Base-by-base conservation (phyloP, 2,113 vertebrate genomes). In the Micromys minutus region DNA sequence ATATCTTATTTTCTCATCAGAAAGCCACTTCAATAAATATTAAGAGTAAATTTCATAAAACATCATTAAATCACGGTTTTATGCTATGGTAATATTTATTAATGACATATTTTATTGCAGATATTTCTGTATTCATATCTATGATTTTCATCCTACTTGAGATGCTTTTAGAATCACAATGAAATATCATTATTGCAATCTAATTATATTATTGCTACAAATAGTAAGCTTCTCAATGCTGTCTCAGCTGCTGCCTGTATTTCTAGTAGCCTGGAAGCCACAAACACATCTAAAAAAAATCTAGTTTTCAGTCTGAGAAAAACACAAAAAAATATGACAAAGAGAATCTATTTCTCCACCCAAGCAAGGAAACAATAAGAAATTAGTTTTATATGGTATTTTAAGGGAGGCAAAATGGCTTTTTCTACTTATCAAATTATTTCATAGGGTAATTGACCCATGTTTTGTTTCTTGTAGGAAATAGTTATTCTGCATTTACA, bases 381-480 rank as follows among this genome's bases (percentile, higher is more conserved):
- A 75, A 76, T 92, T n/a, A 21, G 42, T 67, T 93, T 88, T 42
- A 9, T 50, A 21, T 67, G 7, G 7, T 26, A 47, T 67, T 75
- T 79, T 86, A 90, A 89, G 0, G 17, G 76, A 93, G 3, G 22
- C 19, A 75, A 39, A 17, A 71, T 71, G 13, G 7, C 8, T 93
- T 19, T 89, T 95, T 6, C 4, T 34, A 92, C 17, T 13, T 72
- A 91, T 87, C 47, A 86, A 90, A 94, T 71, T 88, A 79, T 55
- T 67, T 94, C 89, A 72, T 22, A 81, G 3, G 87, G 22, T 45
- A 90, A 96, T 19, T 90, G 31, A 93, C 21, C 86, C 85, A 57
- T 13, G 29, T 5, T 80, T 92, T 95, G 75, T 92, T 94, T 96
- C 50, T 95, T 90, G 91, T 63, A 81, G 57, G 45, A 96, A 94